Evolutionary conservation across 2,888 invertebrate species (phyloP), one percentile per base, ranked within the genome.

Genomic region (Chaetogeoica ovagalla): DNA sequence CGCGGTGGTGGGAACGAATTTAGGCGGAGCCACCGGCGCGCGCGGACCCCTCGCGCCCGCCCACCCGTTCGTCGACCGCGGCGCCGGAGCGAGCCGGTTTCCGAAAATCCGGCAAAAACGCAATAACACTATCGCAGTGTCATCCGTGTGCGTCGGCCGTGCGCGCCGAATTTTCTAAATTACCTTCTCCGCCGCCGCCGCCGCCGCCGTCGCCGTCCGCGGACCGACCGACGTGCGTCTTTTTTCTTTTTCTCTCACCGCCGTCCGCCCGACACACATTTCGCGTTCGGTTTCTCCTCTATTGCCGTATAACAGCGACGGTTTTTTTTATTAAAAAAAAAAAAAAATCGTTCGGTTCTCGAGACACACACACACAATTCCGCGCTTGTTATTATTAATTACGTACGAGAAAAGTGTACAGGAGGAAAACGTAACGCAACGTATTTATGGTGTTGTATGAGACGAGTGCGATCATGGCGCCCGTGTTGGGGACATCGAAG

Each of bases 1-100:
- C 70, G 62, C 62, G 70, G 77, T 55, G 70, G 77, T 70, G 77
- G 77, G 77, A 70, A 79, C 77, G 77, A 79, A 79, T 70, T 79
- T 19, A 63, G 77, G 77, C 77, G 77, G 77, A 55, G 77, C 77
- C 23, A 79, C 4, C 48, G 19, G 19, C 76, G 55, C 63, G 39
- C 70, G n/a, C 76, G 62, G 77, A 55, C 70, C 77, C 77, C 77
- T 70, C 70, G 55, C 77, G 60, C 70, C 77, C 77, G 77, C 70
- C 77, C 70, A 63, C 77, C 70, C 62, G 39, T 60, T 52, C 11
- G 39, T 19, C 76, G 62, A 59, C 60, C 59, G 57, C 66, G 69
- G 77, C 77, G 30, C 76, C 62, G 68, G 48, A 59, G 66, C 66
- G 77, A 77, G 77, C 77, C 77, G 77, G 77, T 79, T 79, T 79